Evolutionary conservation across 64 coral and sea anemone species (phyloP).

Genomic region (Stylophora pistillata): DNA sequence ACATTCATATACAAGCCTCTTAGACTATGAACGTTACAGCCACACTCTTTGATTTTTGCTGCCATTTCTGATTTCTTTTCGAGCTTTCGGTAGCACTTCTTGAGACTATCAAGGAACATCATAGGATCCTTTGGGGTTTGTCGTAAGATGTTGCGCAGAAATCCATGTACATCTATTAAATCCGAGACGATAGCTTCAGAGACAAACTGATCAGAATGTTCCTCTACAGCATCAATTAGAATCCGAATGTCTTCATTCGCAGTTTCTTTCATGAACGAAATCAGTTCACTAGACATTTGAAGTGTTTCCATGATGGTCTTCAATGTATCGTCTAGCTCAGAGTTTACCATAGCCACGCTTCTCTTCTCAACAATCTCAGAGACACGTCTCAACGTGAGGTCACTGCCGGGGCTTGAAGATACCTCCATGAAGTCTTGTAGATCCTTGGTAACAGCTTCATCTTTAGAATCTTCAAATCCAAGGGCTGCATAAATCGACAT

Average conservation of each 20-base stretch:
- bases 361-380: background rate
- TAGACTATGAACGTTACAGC: conserved; percentile 71
- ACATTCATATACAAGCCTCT: conserved; percentile 74
- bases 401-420: background rate
- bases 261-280: conserved; percentile 34
- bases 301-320: background rate
- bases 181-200: conserved; percentile 72
- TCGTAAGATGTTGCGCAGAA: conserved; percentile 42
- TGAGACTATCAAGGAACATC: conserved; percentile 5
- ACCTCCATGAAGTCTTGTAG: background rate
- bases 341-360: background rate
- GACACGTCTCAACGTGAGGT: background rate
- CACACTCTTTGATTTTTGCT: conserved; percentile 51
- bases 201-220: conserved; percentile 72
- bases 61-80: conserved; percentile 44
- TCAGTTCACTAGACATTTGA: conserved; percentile 39
- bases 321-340: conserved; percentile 7
- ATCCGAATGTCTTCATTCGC: conserved; percentile 26
- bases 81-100: background rate
- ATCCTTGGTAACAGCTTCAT: background rate
- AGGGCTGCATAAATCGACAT: conserved; percentile 9
- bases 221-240: conserved; percentile 76
- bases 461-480: background rate
- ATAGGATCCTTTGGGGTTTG: conserved; percentile 27
- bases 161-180: conserved; percentile 75